phyloP scores from a whole-genome alignment of 2,113 vertebrate species.

The Sphyrna mokarran region DNA sequence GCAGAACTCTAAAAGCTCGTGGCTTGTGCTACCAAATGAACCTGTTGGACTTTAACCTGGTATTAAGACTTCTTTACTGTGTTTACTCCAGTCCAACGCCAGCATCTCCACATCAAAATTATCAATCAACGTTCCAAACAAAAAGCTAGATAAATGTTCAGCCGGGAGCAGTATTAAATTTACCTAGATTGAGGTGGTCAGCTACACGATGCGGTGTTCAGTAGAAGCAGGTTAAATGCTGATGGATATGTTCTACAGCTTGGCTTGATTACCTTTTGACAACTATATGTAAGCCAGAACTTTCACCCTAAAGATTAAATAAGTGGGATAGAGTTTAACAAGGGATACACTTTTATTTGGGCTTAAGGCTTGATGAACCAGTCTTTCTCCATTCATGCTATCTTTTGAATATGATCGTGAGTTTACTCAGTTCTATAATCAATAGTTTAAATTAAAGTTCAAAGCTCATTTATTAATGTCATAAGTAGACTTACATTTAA shows the following conservation, averaged over 20 bases:
- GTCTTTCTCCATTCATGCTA: not conserved
- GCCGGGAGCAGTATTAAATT: not conserved
- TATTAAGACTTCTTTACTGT: no score
- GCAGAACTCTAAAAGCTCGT: no score
- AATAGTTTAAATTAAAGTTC: not conserved
- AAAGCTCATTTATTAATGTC: no score
- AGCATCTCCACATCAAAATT: not conserved
- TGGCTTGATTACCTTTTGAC: not conserved
- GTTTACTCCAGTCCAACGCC: no score
- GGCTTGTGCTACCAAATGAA: no score
- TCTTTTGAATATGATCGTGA: not conserved
- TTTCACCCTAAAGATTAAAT: not conserved
- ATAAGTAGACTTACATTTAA: no score
- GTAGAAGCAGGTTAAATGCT: not conserved
- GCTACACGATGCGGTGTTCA: not conserved
- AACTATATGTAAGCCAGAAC: not conserved
- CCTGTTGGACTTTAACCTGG: no score
- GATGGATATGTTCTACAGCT: no score
- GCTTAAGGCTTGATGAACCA: not conserved
- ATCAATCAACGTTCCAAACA: not conserved
- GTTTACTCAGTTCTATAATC: not conserved
- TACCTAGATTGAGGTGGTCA: not conserved
- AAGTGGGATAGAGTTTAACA: not conserved
- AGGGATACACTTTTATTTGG: not conserved
- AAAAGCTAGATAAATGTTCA: not conserved